Conservation (phyloP, 2,888 invertebrate species). For the Steromphala cineraria region DNA sequence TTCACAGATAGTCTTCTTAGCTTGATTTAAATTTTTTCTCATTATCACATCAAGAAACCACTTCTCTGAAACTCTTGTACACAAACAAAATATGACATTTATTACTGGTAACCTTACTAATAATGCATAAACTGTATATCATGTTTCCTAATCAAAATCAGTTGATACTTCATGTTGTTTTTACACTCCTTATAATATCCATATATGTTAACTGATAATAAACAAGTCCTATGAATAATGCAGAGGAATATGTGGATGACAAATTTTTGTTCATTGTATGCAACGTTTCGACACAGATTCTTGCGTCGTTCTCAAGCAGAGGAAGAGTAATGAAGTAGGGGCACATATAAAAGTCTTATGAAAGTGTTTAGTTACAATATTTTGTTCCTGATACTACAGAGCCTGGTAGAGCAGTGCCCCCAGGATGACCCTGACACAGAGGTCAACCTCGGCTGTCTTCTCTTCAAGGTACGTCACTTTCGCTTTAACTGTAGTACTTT, state of each 20-base stretch:
- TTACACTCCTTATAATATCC: background rate
- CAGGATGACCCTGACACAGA: slow-evolving; percentile 94
- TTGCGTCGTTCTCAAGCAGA: too few species aligned
- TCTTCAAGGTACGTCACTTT: slow-evolving; percentile 85
- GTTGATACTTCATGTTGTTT: background rate
- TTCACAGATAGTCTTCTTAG: too few species aligned
- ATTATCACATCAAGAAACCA: too few species aligned
- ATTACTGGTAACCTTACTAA: background rate
- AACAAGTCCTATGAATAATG: background rate
- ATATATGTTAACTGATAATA: background rate
- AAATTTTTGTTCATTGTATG: too few species aligned
- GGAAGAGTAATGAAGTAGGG: too few species aligned
- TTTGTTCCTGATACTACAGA: slow-evolving; percentile 70
- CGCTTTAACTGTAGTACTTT: too few species aligned
- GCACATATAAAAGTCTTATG: background rate
- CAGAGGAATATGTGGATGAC: too few species aligned
- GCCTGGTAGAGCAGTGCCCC: slow-evolving; percentile 90
- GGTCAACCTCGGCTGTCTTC: slow-evolving; percentile 94
- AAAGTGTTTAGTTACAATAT: background rate
- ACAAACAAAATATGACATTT: too few species aligned
- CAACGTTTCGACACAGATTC: too few species aligned
- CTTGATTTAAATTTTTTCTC: too few species aligned
- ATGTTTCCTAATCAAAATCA: background rate
- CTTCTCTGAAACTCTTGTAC: too few species aligned
- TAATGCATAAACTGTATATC: background rate